These are phyloP conservation scores for Mohoua ochrocephala DNA, from an alignment of 2,113 vertebrate genomes.

Conservation along the genomic window DNA sequence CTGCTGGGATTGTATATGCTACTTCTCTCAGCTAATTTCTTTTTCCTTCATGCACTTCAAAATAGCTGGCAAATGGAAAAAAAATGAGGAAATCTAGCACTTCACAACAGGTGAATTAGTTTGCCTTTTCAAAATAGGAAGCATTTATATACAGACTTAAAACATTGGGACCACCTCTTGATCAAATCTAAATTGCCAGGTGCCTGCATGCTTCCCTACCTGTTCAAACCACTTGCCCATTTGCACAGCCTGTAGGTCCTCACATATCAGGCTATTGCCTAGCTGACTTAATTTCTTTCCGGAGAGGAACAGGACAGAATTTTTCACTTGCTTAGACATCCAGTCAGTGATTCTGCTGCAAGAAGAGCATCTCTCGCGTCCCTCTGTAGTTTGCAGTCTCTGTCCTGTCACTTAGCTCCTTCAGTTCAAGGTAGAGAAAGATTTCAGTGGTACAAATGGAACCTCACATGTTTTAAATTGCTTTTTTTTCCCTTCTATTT, in stretches of 20 bases:
- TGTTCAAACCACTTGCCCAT: neutral
- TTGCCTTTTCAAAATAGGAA: neutral
- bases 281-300: neutral
- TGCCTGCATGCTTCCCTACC: neutral
- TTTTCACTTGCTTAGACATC: neutral
- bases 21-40: neutral
- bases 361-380: neutral
- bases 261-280: neutral
- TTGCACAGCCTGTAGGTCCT: neutral
- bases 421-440: neutral
- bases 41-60: neutral
- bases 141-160: neutral
- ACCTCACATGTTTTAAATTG: neutral
- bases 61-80: neutral
- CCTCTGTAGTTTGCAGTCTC: neutral
- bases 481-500: neutral
- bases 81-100: neutral
- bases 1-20: neutral
- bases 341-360: neutral
- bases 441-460: neutral
- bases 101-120: neutral
- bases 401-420: neutral
- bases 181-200: neutral
- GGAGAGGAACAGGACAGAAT: neutral
- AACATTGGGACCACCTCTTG: neutral